phyloP scores from a whole-genome alignment of 2,888 invertebrate genomes.

The Neria commutata region DNA sequence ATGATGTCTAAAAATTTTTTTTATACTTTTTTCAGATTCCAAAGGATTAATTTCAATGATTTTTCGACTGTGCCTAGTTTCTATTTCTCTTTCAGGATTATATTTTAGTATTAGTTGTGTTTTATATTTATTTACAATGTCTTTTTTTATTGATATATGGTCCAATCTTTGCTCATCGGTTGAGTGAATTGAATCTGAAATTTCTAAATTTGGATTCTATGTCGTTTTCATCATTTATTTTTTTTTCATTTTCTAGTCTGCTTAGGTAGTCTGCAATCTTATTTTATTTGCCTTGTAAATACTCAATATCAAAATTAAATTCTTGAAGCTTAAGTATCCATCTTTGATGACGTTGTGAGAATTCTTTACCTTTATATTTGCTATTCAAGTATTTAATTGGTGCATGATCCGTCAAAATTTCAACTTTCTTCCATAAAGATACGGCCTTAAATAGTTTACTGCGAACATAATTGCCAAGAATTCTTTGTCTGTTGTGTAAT shows the following conservation, averaged over 20 bases:
- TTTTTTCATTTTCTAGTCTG: too few relatives aligned
- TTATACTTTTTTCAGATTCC: too few relatives aligned
- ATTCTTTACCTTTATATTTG: not conserved
- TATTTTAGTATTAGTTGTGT: not conserved
- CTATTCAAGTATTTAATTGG: not conserved
- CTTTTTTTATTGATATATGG: not conserved
- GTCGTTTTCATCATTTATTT: too few relatives aligned
- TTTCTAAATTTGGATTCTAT: too few relatives aligned
- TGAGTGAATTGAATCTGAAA: too few relatives aligned
- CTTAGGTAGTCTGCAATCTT: not conserved
- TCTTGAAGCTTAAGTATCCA: slow-evolving; percentile 1
- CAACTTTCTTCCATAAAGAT: not conserved
- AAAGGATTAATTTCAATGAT: not conserved
- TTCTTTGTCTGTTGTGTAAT: too few relatives aligned
- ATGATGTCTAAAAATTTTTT: not conserved
- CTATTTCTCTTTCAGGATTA: not conserved
- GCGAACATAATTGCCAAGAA: not conserved
- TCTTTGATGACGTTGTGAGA: not conserved
- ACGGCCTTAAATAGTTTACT: not conserved
- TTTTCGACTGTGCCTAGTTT: not conserved
- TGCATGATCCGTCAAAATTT: not conserved
- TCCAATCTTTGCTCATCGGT: not conserved
- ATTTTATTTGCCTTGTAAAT: not conserved
- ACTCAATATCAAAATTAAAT: not conserved
- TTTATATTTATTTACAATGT: not conserved